Conservation (phyloP, 2,113 vertebrate species). For the Salvelinus alpinus region DNA sequence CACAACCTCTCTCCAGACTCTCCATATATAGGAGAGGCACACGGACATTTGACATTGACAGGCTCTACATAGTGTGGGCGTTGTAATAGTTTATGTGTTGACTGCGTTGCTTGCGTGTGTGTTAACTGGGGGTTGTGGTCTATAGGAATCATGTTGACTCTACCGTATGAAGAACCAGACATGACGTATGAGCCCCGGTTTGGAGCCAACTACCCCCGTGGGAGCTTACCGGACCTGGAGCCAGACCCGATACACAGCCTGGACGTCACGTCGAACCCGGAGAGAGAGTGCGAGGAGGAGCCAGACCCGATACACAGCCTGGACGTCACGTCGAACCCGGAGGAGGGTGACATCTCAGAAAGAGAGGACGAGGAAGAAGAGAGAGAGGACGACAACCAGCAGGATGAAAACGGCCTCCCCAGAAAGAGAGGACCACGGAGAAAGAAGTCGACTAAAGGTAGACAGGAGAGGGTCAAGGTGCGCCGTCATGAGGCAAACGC, state of each 20-base stretch:
- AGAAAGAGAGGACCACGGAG: slow-evolving; percentile 90
- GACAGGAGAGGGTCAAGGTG: slow-evolving; percentile 86
- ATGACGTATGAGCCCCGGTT: slow-evolving; percentile 92
- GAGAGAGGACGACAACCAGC: slow-evolving; percentile 78
- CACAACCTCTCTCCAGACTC: background rate
- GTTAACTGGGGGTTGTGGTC: slow-evolving; percentile 61
- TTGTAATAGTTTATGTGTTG: background rate
- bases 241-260: slow-evolving; percentile 58
- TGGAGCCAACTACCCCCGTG: slow-evolving; percentile 89
- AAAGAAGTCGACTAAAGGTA: slow-evolving; percentile 87
- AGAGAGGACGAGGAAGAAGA: slow-evolving; percentile 87
- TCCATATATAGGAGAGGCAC: slow-evolving; percentile 38
- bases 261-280: slow-evolving; percentile 78
- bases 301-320: slow-evolving; percentile 64
- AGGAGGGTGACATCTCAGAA: slow-evolving; percentile 86
- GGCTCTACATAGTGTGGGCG: too few relatives aligned
- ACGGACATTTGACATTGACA: too few relatives aligned
- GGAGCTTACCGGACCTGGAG: slow-evolving; percentile 84
- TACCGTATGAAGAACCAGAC: slow-evolving; percentile 95
- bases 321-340: slow-evolving; percentile 78
- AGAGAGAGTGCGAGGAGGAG: slow-evolving; percentile 83
- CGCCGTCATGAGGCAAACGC: slow-evolving; percentile 94
- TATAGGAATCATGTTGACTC: slow-evolving; percentile 92
- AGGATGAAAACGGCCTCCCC: slow-evolving; percentile 84
- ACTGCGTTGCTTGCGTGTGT: slow-evolving; percentile 40